These are phyloP conservation scores for Vireo altiloquus DNA, from an alignment of 2,113 vertebrate genomes.

Conservation along the genomic window DNA sequence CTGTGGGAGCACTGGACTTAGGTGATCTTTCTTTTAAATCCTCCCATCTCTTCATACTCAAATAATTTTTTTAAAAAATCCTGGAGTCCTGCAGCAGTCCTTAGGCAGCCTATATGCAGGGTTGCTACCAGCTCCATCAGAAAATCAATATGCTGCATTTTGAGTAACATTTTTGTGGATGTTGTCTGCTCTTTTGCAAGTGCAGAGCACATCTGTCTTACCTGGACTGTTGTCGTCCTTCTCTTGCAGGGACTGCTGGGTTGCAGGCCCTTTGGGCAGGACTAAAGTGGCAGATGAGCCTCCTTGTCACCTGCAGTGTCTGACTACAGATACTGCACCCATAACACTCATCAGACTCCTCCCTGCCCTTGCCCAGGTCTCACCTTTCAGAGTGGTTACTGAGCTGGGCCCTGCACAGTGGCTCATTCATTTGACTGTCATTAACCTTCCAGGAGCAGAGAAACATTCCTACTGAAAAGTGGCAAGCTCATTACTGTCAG, in stretches of 20 bases:
- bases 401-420: fast-evolving
- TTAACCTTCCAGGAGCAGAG: neutral
- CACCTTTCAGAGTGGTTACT: neutral
- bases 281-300: neutral
- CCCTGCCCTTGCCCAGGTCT: neutral
- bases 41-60: neutral
- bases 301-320: neutral
- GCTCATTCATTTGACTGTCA: neutral
- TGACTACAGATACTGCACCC: no score
- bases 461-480: neutral
- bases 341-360: neutral
- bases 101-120: neutral
- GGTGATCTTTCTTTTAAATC: neutral
- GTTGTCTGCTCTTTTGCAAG: neutral
- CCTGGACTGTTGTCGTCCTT: neutral
- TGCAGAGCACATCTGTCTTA: neutral
- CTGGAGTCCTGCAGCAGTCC: neutral
- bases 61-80: neutral
- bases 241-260: neutral
- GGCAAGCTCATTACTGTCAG: fast-evolving
- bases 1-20: no score
- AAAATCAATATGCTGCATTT: neutral
- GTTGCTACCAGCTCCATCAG: neutral
- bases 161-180: neutral
- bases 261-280: neutral